These are phyloP conservation scores for Cnemophilus loriae DNA, from an alignment of 2,113 vertebrate species.

Conservation along the genomic window DNA sequence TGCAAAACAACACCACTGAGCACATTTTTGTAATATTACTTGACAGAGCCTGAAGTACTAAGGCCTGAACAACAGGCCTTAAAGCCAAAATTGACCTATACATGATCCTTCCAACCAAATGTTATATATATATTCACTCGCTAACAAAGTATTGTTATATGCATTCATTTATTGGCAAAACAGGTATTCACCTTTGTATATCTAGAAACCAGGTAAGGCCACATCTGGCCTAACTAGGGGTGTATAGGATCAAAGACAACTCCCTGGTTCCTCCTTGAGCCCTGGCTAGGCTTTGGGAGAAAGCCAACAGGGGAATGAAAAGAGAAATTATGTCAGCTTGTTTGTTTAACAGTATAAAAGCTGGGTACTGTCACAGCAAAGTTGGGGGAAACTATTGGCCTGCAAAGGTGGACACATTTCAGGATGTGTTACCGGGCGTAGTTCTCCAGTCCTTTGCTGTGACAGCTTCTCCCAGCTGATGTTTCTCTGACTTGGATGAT, in stretches of 20 bases:
- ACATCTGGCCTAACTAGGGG: neutral
- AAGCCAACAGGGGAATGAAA: neutral
- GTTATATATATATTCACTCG: too few relatives aligned
- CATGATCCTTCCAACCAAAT: neutral
- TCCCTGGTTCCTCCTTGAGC: neutral
- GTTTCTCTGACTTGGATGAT: neutral
- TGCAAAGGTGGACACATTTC: neutral
- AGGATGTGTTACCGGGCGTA: neutral
- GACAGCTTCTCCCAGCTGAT: too few relatives aligned
- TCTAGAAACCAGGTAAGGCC: neutral
- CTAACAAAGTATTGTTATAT: neutral
- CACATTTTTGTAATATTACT: neutral
- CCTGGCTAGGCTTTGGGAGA: neutral
- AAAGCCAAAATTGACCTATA: neutral
- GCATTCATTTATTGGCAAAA: neutral
- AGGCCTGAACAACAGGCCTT: neutral
- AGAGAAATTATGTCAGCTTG: neutral
- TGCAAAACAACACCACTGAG: neutral
- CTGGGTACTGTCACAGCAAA: neutral
- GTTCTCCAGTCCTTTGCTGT: neutral
- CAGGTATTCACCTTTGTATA: neutral
- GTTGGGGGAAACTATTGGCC: too few relatives aligned
- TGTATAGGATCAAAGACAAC: neutral
- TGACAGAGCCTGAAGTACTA: neutral
- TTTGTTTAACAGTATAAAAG: neutral